Evolutionary conservation across 64 coral and sea anemone genomes (phyloP).

Genomic region (Exaiptasia diaphana): DNA sequence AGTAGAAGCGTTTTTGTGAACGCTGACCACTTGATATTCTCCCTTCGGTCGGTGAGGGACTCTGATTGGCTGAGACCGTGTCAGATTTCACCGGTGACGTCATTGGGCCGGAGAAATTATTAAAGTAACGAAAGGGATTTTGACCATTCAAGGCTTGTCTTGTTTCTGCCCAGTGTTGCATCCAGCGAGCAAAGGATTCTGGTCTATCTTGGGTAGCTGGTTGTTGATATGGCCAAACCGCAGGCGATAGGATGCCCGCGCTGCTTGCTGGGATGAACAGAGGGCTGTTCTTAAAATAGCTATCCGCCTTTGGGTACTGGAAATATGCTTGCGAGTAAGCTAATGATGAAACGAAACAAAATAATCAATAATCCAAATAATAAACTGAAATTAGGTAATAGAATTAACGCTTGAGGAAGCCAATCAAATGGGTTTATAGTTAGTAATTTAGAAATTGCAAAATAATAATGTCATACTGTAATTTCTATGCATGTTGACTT

Average conservation of each 20-base stretch:
- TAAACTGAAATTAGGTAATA: too few species aligned
- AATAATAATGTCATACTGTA: too few species aligned
- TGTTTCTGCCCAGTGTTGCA: constrained; percentile 59
- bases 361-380: too few species aligned
- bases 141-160: background rate
- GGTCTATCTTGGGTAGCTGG: background rate
- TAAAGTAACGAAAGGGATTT: background rate
- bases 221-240: constrained; percentile 38
- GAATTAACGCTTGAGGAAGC: too few species aligned
- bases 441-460: too few species aligned
- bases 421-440: too few species aligned
- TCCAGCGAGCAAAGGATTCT: constrained; percentile 47
- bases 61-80: background rate
- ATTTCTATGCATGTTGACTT: too few species aligned
- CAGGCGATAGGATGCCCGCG: background rate
- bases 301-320: too few species aligned
- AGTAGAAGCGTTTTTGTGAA: constrained; percentile 15
- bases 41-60: background rate
- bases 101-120: background rate
- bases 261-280: background rate
- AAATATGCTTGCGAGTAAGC: too few species aligned
- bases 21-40: background rate
- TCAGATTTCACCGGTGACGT: background rate
- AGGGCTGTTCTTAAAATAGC: background rate
- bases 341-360: too few species aligned